Conservation (phyloP, 2,888 invertebrate species). For the Phyllotreta striolata region DNA sequence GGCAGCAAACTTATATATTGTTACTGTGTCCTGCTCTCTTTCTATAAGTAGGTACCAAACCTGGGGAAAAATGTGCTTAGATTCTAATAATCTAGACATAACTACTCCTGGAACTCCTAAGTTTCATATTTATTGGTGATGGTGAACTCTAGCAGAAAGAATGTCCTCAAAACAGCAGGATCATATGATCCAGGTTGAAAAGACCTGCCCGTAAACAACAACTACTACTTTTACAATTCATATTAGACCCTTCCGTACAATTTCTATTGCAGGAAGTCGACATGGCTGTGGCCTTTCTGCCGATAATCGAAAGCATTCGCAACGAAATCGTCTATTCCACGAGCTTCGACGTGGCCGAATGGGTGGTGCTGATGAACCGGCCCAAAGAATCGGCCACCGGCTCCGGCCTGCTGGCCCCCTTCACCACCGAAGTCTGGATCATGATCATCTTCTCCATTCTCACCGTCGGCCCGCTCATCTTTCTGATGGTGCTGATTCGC, state of each 20-base stretch:
- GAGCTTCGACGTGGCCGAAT: slow-evolving; percentile 76
- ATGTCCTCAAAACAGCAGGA: too few species aligned
- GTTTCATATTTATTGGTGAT: too few species aligned
- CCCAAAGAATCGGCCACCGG: slow-evolving; percentile 84
- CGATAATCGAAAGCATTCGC: slow-evolving; percentile 66
- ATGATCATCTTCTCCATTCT: slow-evolving; percentile 76
- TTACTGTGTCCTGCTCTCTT: too few species aligned
- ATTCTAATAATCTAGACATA: too few species aligned
- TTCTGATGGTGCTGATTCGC: slow-evolving; percentile 72
- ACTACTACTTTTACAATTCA: too few species aligned
- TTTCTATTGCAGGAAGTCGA: slow-evolving; percentile 71
- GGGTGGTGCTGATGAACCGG: slow-evolving; percentile 82
- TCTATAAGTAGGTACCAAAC: too few species aligned
- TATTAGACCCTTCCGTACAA: neutral
- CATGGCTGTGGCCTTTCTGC: slow-evolving; percentile 80
- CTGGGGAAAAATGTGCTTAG: too few species aligned
- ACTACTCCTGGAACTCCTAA: too few species aligned
- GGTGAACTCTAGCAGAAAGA: too few species aligned
- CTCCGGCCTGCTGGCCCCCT: slow-evolving; percentile 83
- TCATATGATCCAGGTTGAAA: too few species aligned
- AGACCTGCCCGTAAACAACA: too few species aligned
- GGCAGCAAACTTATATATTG: too few species aligned
- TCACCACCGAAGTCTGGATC: slow-evolving; percentile 69
- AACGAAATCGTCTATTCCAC: slow-evolving; percentile 68
- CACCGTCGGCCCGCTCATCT: slow-evolving; percentile 81